phyloP scores from a whole-genome alignment of 2,113 vertebrate genomes.

The Fukomys damarensis region DNA sequence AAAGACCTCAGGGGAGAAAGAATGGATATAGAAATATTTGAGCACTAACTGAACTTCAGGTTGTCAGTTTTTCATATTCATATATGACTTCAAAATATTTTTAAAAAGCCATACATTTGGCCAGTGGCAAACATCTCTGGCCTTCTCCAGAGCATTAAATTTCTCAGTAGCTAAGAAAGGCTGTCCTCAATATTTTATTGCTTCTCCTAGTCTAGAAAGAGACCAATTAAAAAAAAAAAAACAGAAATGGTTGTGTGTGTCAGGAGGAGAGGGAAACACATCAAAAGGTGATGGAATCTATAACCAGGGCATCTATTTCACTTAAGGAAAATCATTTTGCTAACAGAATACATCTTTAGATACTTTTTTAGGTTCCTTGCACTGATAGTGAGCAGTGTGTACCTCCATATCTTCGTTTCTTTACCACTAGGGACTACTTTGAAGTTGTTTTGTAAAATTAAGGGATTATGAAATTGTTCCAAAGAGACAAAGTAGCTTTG shows the following conservation, averaged over 20 bases:
- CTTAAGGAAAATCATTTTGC: slow-evolving; percentile 21
- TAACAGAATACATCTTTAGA: neutral
- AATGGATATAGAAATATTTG: neutral
- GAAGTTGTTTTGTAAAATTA: slow-evolving; percentile 42
- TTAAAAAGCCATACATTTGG: neutral
- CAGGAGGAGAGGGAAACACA: neutral
- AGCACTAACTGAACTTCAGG: neutral
- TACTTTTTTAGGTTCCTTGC: neutral
- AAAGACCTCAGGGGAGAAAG: neutral
- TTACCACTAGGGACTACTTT: neutral
- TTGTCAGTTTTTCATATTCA: neutral
- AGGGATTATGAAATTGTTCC: neutral
- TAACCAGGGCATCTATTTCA: neutral
- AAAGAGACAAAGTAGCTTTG: neutral
- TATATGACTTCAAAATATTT: slow-evolving; percentile 32
- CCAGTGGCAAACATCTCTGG: neutral
- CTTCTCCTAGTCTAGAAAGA: neutral
- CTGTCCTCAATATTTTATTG: neutral
- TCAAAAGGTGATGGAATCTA: neutral
- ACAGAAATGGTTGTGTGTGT: neutral
- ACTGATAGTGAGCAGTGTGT: neutral
- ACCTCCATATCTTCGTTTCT: neutral
- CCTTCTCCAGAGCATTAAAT: neutral
- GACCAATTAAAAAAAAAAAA: neutral
- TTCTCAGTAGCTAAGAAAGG: slow-evolving; percentile 1